These are phyloP conservation scores for Eufriesea mexicana DNA, from an alignment of 1,140 invertebrate species.

Conservation along the genomic window DNA sequence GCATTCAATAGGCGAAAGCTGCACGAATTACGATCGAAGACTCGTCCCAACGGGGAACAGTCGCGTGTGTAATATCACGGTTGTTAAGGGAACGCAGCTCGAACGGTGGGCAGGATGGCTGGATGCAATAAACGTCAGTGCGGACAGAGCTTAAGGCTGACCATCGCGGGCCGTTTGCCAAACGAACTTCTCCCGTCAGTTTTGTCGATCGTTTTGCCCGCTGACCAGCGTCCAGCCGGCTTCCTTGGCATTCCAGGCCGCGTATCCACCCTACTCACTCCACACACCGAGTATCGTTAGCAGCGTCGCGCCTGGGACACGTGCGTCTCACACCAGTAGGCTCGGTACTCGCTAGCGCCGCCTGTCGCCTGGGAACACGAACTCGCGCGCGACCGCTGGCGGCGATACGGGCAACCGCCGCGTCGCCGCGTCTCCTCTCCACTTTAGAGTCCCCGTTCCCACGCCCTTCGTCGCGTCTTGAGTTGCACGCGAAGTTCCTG, in stretches of 20 bases:
- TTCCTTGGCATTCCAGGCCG: constrained; percentile 5
- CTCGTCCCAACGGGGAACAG: background rate
- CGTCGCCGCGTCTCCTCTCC: background rate
- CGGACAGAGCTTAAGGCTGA: constrained; percentile 25
- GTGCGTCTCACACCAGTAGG: constrained; percentile 59
- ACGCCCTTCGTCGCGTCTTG: background rate
- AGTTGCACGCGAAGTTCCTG: background rate
- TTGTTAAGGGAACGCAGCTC: background rate
- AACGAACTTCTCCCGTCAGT: constrained; percentile 36
- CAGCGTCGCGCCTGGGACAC: constrained; percentile 57
- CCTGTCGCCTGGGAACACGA: constrained; percentile 20
- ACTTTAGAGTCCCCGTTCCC: background rate
- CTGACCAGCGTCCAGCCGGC: constrained; percentile 29
- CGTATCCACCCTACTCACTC: background rate
- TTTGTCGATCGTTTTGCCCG: constrained; percentile 41
- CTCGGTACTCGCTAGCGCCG: constrained; percentile 43
- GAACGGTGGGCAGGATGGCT: background rate
- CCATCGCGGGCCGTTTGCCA: constrained; percentile 48
- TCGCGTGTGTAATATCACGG: background rate
- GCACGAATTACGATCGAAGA: background rate
- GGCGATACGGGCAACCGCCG: constrained; percentile 11
- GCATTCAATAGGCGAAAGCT: background rate
- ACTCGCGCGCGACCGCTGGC: background rate
- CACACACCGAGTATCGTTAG: constrained; percentile 54
- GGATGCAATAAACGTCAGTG: background rate